phyloP scores from a whole-genome alignment of 2,888 invertebrate genomes.

The Reticulitermes lucifugus region DNA sequence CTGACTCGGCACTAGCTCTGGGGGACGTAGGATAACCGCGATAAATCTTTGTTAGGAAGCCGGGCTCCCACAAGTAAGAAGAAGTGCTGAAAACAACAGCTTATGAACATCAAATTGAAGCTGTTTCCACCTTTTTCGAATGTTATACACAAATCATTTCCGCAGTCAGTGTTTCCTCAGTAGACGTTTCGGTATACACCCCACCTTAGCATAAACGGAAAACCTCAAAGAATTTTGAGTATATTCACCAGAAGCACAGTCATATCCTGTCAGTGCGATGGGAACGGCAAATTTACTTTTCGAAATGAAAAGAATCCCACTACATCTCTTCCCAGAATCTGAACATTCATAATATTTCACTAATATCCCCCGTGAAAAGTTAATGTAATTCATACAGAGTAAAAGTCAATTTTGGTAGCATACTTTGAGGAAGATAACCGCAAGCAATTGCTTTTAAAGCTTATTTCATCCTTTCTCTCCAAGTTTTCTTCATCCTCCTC shows the following conservation, averaged over 20 bases:
- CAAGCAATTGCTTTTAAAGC: constrained; percentile 47
- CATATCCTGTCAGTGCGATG: not conserved
- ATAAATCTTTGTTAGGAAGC: too few relatives aligned
- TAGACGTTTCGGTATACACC: not conserved
- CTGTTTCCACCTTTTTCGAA: too few relatives aligned
- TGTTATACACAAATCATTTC: not conserved
- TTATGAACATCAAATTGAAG: too few relatives aligned
- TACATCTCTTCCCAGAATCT: constrained; percentile 38
- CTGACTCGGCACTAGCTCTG: too few relatives aligned
- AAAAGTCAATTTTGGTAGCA: constrained; percentile 48
- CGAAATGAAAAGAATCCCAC: not conserved
- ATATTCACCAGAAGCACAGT: not conserved
- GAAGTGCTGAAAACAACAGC: too few relatives aligned
- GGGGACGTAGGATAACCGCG: too few relatives aligned
- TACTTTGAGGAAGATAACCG: constrained; percentile 50
- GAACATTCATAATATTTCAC: constrained; percentile 49
- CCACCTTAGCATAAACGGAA: not conserved
- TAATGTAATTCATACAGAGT: constrained; percentile 54
- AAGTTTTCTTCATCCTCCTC: constrained; percentile 40
- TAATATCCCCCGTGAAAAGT: constrained; percentile 49
- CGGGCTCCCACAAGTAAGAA: too few relatives aligned
- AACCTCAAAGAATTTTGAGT: not conserved
- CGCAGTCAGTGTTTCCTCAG: not conserved
- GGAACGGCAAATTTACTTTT: constrained; percentile 31
- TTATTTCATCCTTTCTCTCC: constrained; percentile 44